Base-by-base conservation (phyloP, 2,113 vertebrate genomes). In the Rhynchopsitta pachyrhyncha region DNA sequence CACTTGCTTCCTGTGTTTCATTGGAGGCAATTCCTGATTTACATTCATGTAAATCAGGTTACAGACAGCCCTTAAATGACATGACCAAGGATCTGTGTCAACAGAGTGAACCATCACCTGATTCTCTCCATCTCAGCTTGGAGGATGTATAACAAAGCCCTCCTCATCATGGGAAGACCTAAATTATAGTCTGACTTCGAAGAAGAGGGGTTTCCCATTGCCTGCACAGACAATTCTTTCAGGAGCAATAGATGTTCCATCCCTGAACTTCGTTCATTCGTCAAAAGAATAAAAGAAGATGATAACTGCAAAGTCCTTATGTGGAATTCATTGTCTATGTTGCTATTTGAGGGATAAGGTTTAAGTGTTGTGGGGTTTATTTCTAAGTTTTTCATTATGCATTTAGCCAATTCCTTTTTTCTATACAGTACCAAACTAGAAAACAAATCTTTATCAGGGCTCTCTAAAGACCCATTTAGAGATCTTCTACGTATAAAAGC, bases 11-110 rank as follows among this genome's bases (percentile, higher is more conserved):
- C 49, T 57, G 17, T 71, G 44, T 69, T 86, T 79, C 74, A 57
- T 22, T 87, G 80, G 64, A 81, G 31, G 68, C 9, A 86, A 93
- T 52, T 93, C 50, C 68, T 86, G 41, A 93, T 93, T 71, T 93
- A 75, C 62, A 49, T 82, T 39, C 13, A 64, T 53, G 52, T 79
- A 95, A 93, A 90, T 92, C 39, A 87, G 35, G 35, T 81, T 92
- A 88, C 42, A 86, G 44, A 19, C 66, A 78, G 64, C 35, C 50
- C 22, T 68, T 69, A 68, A 88, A 78, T 68, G 39, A 79, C 52
- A 78, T 49, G 57, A 73, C 33, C 69, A 69, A 80, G 81, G 57
- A 89, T 76, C 62, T 41, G 12, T 88, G 90, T 86, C 74, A 86
- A 83, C 39, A 88, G 29, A 82, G 29, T 31, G 64, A 88, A 62